These are phyloP conservation scores for Labeo catla DNA, from an alignment of 2,113 vertebrate genomes.

Conservation along the genomic window DNA sequence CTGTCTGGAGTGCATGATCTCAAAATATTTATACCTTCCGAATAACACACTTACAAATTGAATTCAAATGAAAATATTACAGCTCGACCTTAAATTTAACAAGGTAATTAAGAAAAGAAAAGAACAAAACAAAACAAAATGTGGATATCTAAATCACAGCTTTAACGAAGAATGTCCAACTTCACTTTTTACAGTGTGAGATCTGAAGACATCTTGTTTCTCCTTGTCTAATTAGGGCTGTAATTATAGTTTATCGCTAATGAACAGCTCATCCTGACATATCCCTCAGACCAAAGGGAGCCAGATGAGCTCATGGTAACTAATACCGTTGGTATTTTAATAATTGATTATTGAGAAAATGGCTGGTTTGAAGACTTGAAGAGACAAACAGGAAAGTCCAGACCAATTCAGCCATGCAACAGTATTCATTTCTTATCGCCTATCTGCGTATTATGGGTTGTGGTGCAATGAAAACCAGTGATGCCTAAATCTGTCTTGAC, in stretches of 20 bases:
- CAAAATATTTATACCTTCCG: too few species aligned
- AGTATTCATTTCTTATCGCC: background rate
- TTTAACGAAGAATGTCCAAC: background rate
- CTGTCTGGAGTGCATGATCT: too few species aligned
- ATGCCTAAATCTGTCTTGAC: background rate
- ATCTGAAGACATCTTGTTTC: background rate
- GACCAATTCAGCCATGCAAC: background rate
- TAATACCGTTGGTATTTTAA: background rate
- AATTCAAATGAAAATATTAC: too few species aligned
- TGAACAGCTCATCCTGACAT: background rate
- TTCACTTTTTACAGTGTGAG: background rate
- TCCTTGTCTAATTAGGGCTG: background rate
- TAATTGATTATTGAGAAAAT: slow-evolving; percentile 4
- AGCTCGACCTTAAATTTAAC: too few species aligned
- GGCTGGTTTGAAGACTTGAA: background rate
- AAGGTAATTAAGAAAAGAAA: too few species aligned
- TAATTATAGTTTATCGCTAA: background rate
- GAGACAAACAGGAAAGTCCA: background rate
- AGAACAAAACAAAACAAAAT: too few species aligned
- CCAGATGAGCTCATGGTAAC: background rate
- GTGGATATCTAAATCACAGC: too few species aligned
- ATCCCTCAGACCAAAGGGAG: background rate
- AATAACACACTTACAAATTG: too few species aligned
- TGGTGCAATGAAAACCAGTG: background rate
- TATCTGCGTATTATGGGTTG: background rate